These are phyloP conservation scores for Saxicola maurus DNA, from an alignment of 2,797 vertebrate species.

Conservation along the genomic window DNA sequence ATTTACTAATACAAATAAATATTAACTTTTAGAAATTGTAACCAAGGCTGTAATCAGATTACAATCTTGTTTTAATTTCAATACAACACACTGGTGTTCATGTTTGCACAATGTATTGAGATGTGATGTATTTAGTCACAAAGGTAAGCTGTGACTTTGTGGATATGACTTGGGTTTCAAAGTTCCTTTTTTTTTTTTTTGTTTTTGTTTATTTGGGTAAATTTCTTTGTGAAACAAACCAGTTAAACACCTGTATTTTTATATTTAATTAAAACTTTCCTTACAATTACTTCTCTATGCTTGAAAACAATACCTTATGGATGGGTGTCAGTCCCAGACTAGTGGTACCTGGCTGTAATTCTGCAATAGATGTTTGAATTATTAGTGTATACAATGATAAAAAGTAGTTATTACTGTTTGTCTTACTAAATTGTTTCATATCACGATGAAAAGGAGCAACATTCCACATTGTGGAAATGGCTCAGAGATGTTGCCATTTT, in stretches of 20 bases:
- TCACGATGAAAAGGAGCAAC: conserved; percentile 58
- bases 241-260: conserved; percentile 70
- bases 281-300: conserved; percentile 65
- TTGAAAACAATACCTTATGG: conserved; percentile 64
- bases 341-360: conserved; percentile 63
- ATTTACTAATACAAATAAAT: conserved; percentile 80
- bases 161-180: conserved; percentile 66
- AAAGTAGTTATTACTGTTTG: conserved; percentile 43
- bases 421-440: conserved; percentile 52
- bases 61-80: conserved; percentile 80
- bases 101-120: conserved; percentile 89
- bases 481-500: conserved; percentile 60
- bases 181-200: conserved; percentile 57
- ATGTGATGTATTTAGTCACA: conserved; percentile 78
- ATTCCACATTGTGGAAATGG: conserved; percentile 66
- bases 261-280: conserved; percentile 65
- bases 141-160: conserved; percentile 74
- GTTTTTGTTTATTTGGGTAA: conserved; percentile 60
- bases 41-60: conserved; percentile 77
- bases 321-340: conserved; percentile 60
- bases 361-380: conserved; percentile 55
- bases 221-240: conserved; percentile 69
- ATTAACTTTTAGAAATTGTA: conserved; percentile 77
- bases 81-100: conserved; percentile 92
- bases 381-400: conserved; percentile 47